Conservation (phyloP, 1,140 invertebrate genomes). For the Meloidogyne hapla region DNA sequence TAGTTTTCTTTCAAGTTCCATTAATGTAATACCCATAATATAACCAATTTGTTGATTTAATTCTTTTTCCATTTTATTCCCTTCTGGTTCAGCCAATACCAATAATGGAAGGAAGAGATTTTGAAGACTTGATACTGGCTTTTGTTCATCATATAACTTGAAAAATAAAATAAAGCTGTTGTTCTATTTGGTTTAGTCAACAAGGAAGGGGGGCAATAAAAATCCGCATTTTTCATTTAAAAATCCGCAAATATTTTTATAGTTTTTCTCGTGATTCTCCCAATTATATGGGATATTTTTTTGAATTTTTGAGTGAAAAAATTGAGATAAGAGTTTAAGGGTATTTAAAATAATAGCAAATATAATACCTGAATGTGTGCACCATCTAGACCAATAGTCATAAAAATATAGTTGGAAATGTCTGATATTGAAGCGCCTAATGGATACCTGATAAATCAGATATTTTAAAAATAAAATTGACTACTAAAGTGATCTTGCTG, state of each 20-base stretch:
- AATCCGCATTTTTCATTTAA: no score
- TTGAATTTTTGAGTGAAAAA: no score
- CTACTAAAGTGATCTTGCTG: no score
- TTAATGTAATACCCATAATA: conserved; percentile 15
- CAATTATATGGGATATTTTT: no score
- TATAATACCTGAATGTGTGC: conserved; percentile 18
- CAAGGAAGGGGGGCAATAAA: background rate
- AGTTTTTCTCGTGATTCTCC: background rate
- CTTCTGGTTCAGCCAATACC: conserved; percentile 44
- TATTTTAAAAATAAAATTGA: background rate
- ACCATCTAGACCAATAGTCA: conserved; percentile 35
- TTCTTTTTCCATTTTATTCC: conserved; percentile 39
- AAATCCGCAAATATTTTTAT: background rate
- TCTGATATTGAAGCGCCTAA: conserved; percentile 32
- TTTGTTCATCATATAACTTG: conserved; percentile 43
- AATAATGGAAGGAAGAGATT: conserved; percentile 49
- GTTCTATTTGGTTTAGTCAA: no score
- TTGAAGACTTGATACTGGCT: conserved; percentile 16
- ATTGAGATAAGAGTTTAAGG: background rate
- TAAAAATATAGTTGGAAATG: conserved; percentile 44
- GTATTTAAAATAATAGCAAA: background rate
- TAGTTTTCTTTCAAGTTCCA: conserved; percentile 44
- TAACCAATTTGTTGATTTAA: conserved; percentile 34
- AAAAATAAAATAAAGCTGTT: background rate
- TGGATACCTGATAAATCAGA: conserved; percentile 39